Percentiles rank a stretch among this genome's conserved stretches.
These are phyloP conservation scores for Azemiops feae DNA, from an alignment of 2,113 vertebrate genomes.

Conservation along the genomic window DNA sequence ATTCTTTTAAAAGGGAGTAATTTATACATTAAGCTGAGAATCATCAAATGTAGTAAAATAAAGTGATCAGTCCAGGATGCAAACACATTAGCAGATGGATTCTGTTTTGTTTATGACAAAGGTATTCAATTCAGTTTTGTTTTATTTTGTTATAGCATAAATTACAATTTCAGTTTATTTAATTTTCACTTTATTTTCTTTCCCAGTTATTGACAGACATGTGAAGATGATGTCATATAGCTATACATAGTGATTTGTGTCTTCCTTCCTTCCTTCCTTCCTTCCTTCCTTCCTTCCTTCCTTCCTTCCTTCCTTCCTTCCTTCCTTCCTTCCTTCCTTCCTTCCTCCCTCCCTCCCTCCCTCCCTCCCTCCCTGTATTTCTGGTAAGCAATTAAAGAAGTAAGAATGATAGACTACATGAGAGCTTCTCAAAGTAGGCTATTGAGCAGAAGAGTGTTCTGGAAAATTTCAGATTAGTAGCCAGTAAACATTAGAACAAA, in stretches of 20 bases:
- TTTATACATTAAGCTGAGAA: not conserved
- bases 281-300: not conserved
- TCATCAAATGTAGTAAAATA: not conserved
- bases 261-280: too few species aligned
- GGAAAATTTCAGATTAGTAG: not conserved
- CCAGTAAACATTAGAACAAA: not conserved
- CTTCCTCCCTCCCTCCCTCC: too few species aligned
- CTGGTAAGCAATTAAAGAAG: not conserved
- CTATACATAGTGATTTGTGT: not conserved
- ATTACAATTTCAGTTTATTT: not conserved
- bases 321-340: not conserved
- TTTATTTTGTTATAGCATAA: not conserved
- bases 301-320: too few species aligned
- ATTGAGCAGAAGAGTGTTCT: not conserved
- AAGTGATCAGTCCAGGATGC: not conserved
- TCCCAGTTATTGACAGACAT: not conserved
- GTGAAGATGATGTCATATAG: not conserved
- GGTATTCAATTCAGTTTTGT: not conserved
- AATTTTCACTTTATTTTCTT: not conserved
- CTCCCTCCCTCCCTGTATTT: not conserved
- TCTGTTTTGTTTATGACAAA: too few species aligned
- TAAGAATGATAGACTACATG: not conserved
- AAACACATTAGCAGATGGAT: not conserved
- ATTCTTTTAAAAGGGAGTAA: not conserved
- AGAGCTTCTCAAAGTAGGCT: not conserved